Conservation (phyloP, 2,113 vertebrate genomes). For the Casuarius casuarius region DNA sequence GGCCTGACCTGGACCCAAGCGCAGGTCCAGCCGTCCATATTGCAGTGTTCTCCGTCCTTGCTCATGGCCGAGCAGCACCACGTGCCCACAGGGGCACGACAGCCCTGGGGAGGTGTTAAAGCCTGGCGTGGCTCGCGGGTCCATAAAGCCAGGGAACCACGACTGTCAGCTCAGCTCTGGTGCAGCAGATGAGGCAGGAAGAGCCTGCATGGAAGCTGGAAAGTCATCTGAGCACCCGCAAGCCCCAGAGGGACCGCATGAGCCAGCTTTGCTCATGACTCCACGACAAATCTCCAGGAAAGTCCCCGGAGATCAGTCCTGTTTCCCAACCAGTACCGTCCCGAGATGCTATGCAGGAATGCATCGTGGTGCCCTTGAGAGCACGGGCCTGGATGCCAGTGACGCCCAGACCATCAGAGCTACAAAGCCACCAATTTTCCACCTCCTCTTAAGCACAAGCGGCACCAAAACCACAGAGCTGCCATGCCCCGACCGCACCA, state of each 20-base stretch:
- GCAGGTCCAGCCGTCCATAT: too few species aligned
- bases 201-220: not conserved
- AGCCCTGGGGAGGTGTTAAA: not conserved
- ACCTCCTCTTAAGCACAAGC: not conserved
- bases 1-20: too few species aligned
- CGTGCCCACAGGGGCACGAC: too few species aligned
- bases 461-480: not conserved
- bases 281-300: not conserved
- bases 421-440: not conserved
- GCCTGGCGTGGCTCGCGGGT: too few species aligned
- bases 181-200: not conserved
- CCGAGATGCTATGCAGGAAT: fast-evolving
- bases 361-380: fast-evolving
- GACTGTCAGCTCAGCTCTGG: not conserved
- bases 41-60: too few species aligned
- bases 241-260: not conserved
- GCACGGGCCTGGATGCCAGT: not conserved
- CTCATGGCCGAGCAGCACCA: too few species aligned
- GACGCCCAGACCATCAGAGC: not conserved
- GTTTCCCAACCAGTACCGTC: not conserved
- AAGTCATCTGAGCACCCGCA: not conserved
- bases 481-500: not conserved
- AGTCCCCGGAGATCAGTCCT: not conserved
- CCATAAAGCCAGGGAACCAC: not conserved
- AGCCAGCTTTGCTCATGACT: not conserved